phyloP scores from a whole-genome alignment of 2,113 vertebrate genomes.

The Ibidorhyncha struthersii region DNA sequence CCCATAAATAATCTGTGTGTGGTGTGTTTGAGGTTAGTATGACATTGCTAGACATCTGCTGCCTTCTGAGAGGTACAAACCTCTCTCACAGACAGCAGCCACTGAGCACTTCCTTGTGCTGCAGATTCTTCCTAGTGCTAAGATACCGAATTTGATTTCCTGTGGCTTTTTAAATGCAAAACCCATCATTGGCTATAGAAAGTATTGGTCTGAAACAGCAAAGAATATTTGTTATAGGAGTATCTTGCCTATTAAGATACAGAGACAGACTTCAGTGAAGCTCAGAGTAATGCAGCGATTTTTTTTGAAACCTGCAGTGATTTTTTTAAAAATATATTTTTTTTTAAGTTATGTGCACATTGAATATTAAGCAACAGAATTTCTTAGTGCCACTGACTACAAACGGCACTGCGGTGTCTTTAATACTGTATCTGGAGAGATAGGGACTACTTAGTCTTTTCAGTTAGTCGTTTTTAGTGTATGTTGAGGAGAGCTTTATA shows the following conservation, averaged over 20 bases:
- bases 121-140: background rate
- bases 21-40: slow-evolving; percentile 10
- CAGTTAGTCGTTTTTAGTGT: background rate
- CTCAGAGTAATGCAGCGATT: background rate
- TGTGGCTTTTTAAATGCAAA: slow-evolving; percentile 43
- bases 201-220: slow-evolving; percentile 21
- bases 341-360: background rate
- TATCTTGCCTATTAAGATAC: background rate
- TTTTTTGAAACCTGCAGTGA: background rate
- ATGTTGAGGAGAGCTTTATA: background rate
- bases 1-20: slow-evolving; percentile 49
- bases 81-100: background rate
- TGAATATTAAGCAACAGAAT: background rate
- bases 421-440: background rate
- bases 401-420: background rate
- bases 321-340: background rate
- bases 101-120: background rate
- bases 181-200: background rate
- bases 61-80: background rate
- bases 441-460: background rate
- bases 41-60: slow-evolving; percentile 9
- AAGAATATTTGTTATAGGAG: slow-evolving; percentile 18
- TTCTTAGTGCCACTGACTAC: background rate
- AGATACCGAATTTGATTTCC: slow-evolving; percentile 28
- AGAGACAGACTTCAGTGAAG: slow-evolving; percentile 7